Base-by-base conservation (phyloP, 1,140 invertebrate genomes). In the Octopus bimaculoides region DNA sequence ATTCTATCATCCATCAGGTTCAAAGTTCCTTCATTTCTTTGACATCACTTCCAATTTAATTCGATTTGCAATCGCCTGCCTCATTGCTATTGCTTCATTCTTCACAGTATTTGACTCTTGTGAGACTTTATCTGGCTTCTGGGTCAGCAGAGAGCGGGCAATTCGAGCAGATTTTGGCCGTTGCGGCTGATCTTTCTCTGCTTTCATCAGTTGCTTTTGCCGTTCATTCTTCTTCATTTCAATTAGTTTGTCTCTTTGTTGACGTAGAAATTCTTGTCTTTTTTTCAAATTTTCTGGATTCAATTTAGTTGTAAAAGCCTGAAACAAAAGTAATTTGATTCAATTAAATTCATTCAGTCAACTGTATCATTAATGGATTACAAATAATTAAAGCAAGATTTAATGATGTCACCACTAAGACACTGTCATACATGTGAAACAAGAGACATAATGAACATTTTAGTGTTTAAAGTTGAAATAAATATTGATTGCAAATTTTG, bases 231-330 rank as follows among this genome's bases (percentile, higher is more conserved):
- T 95, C 87, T 98, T 98, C 84, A 97, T 87, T 20, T 94, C 94
- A 54, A 98, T 91, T 26, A 98, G 92, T 87, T 97, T 96, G 88
- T 98, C 96, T 53, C 96, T 92, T 88, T 97, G 96, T 75, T 94
- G 92, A 54, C 95, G 93, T 52, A 98, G 90, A 88, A 97, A 97
- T 83, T 95, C 92, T 85, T 96, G 94, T 1, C 96, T 91, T 79
- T 93, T 93, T 81, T 92, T 92, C n/a, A 97, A 90, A 84, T 97
- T 96, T 77, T 93, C 92, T 26, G 87, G 86, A 79, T 83, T 84
- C 75, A 91, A 82, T 17, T 89, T 84, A 26, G 81, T 81, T 75
- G 85, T 82, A 20, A 75, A 79, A 17, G 82, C 84, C 87, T 88
- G 79, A 41, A 41, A 41, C 26, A 3, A 41, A 3, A 2, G 26